Base-by-base conservation (phyloP, 2,888 invertebrate genomes). In the Plagodis dolabraria region DNA sequence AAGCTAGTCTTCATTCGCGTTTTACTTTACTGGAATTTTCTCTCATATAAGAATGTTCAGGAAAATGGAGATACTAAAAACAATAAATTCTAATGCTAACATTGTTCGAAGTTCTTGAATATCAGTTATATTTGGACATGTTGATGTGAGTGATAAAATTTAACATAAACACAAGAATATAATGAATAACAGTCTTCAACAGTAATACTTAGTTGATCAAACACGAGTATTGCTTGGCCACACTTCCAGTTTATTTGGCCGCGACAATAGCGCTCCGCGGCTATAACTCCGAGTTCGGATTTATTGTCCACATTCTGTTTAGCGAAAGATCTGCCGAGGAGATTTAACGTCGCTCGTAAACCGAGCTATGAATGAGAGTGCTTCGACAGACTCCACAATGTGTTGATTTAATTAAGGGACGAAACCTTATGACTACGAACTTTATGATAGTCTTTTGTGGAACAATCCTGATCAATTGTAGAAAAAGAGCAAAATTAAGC, bases 221-320 rank as follows among this genome's bases (percentile, higher is more conserved):
- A 40, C 40, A 10, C 5, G 40, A 40, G 40, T 10, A 40, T 44
- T 12, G 43, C 43, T 22, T 22, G 43, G 12, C 8, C 45, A 33
- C 34, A 35, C 35, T 46, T 9, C 35, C 35, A 11, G 35, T 47
- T 35, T 35, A 34, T 49, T n/a, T 33, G 10, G 22, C n/a, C 22
- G 47, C 45, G 46, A 44, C 56, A 57, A 49, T 42, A 46, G 38
- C 36, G 48, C 46, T 5, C 47, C 38, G 44, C 52, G 46, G 35
- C 56, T 46, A 34, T 51, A 40, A 50, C 56, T 52, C 36, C 11
- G 42, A 12, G 47, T 52, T 38, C 43, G 44, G 47, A 57, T 47
- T 57, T 57, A 52, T 58, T 12, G 53, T 48, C 43, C 43, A 48
- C 45, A 44, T 44, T 58, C 49, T 48, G 53, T 53, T 53, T 53